These are phyloP conservation scores for Pogonus chalceus DNA, from an alignment of 1,140 invertebrate genomes.

Conservation along the genomic window DNA sequence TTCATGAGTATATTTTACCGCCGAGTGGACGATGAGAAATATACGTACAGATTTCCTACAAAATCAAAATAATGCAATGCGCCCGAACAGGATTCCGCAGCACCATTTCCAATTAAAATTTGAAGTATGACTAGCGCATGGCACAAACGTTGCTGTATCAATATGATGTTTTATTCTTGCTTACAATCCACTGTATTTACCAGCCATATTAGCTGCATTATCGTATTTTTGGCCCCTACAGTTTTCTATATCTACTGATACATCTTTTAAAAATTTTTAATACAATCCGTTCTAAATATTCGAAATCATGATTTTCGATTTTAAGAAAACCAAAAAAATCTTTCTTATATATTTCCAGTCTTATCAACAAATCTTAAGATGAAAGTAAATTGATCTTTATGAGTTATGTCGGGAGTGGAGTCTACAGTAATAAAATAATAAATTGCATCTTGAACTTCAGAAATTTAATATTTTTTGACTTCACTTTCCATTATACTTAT, in stretches of 20 bases:
- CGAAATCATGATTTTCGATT: neutral
- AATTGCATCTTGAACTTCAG: neutral
- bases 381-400: conserved; percentile 3
- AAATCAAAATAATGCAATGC: conserved; percentile 6
- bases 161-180: conserved; percentile 1
- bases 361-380: neutral
- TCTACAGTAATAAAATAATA: neutral
- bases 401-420: neutral
- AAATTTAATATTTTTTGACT: no score
- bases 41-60: neutral
- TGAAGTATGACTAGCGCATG: neutral
- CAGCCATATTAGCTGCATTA: no score
- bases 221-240: neutral
- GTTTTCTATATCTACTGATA: neutral
- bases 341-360: neutral
- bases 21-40: neutral
- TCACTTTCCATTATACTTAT: no score
- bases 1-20: neutral
- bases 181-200: conserved; percentile 1
- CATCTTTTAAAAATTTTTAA: neutral
- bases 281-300: conserved; percentile 4
- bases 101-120: conserved; percentile 2
- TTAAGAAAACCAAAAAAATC: conserved; percentile 4
- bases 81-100: conserved; percentile 2
- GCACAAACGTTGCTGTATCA: neutral